Base-by-base conservation (phyloP, 2,888 invertebrate species). In the Podabrus alpinus region DNA sequence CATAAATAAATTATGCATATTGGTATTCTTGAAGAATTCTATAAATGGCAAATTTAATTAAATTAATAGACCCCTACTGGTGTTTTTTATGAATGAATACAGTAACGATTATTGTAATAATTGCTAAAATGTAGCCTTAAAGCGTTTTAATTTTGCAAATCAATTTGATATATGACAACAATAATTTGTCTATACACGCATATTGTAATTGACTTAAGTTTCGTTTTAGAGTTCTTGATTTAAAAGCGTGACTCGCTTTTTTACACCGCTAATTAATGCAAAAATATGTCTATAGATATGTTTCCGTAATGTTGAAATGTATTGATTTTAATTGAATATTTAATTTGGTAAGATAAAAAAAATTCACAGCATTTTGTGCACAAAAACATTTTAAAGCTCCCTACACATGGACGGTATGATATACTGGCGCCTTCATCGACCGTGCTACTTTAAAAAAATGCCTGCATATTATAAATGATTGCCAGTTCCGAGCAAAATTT, bases 41-140 rank as follows among this genome's bases (percentile, higher is more conserved):
- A 72, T 68, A 72, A 66, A 72, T 67, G 72, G 71, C 68, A 72
- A 72, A 62, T 45, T 67, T 72, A 72, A 72, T 72, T 72, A 72
- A 29, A 72, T 62, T 72, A 72, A 72, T 72, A 66, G 72, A 61
- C 62, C 60, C 60, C 72, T 72, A 72, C 72, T 60, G 72, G 66
- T 72, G 61, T 72, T 72, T 72, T 68, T 25, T 68, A 68, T 45
- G 16, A n/a, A 60, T 13, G 72, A 72, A 72, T 29, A 62, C 60
- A 25, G 68, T 64, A 24, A 72, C 61, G 21, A 59, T 21, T 62
- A 15, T 45, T 45, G 70, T 19, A 59, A 66, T 71, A 71, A 71
- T 71, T 66, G 62, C 64, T 71, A 64, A 71, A 66, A 71, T 45
- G 69, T 71, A 21, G 71, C 64, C 59, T 71, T 17, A n/a, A 15